Percentiles rank a stretch among this genome's conserved stretches.
These are phyloP conservation scores for Laodelphax striatellus DNA, from an alignment of 1,140 invertebrate genomes.

Conservation along the genomic window DNA sequence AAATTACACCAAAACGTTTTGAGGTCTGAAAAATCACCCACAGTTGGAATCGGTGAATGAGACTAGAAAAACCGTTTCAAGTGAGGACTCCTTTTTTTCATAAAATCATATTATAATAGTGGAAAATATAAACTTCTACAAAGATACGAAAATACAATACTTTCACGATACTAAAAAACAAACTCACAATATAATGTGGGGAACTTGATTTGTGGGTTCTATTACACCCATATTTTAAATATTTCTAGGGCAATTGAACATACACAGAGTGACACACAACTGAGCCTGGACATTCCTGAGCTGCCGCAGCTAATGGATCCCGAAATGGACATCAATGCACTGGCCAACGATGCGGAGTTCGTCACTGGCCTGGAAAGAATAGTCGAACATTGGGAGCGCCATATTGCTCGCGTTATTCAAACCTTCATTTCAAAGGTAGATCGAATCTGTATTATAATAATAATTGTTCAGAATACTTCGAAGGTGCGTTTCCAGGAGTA, in stretches of 20 bases:
- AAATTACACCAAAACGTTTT: no score
- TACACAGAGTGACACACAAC: constrained; percentile 42
- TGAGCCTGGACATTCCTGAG: constrained; percentile 47
- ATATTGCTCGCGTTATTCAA: constrained; percentile 44
- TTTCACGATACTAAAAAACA: no score
- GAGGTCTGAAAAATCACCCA: no score
- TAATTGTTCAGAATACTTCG: background rate
- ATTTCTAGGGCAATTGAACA: constrained; percentile 48
- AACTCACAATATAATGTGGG: no score
- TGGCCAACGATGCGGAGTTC: constrained; percentile 36
- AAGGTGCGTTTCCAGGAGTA: background rate
- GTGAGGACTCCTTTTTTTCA: no score
- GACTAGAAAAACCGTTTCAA: no score
- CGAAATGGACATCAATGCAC: constrained; percentile 30
- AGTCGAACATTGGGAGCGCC: constrained; percentile 47
- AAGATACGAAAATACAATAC: no score
- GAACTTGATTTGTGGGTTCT: no score
- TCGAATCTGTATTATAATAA: background rate
- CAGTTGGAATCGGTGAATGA: no score
- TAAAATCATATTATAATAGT: no score
- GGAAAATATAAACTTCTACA: no score
- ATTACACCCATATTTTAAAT: background rate
- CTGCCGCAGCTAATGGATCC: constrained; percentile 32
- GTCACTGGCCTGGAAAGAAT: constrained; percentile 47
- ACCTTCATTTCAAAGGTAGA: constrained; percentile 42